Evolutionary conservation across 1,140 invertebrate species (phyloP).

Genomic region (Drosophila varians): DNA sequence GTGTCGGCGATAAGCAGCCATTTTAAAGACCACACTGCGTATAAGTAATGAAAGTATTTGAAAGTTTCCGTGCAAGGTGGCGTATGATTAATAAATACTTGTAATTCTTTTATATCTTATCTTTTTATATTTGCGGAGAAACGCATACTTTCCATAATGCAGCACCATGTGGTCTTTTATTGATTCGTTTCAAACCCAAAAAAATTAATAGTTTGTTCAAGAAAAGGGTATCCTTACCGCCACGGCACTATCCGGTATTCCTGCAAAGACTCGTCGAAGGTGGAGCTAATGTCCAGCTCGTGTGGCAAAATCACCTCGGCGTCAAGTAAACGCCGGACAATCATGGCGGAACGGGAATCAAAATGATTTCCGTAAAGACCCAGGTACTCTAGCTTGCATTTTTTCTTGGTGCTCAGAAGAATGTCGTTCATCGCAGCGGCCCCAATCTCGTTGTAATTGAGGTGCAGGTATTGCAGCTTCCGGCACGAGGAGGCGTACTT

Average conservation of each 20-base stretch:
- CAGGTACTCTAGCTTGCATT: conserved; percentile 37
- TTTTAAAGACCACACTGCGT: neutral
- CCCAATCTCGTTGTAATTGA: conserved; percentile 58
- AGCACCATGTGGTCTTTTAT: neutral
- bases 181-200: neutral
- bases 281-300: conserved; percentile 58
- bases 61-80: too few relatives aligned
- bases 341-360: conserved; percentile 43
- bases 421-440: conserved; percentile 42
- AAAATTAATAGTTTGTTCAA: neutral
- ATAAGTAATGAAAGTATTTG: neutral
- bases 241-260: conserved; percentile 66
- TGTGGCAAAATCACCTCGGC: conserved; percentile 50
- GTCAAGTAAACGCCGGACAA: conserved; percentile 61
- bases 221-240: conserved; percentile 12
- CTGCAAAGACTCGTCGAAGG: conserved; percentile 47
- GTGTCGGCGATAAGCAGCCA: conserved; percentile 9
- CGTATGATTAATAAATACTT: too few relatives aligned
- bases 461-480: conserved; percentile 42
- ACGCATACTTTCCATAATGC: too few relatives aligned
- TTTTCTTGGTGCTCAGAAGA: conserved; percentile 60
- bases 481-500: conserved; percentile 48
- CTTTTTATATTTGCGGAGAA: too few relatives aligned
- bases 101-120: too few relatives aligned
- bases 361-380: conserved; percentile 60